These are phyloP conservation scores for Papilio polyxenes DNA, from an alignment of 1,140 invertebrate species.

Conservation along the genomic window DNA sequence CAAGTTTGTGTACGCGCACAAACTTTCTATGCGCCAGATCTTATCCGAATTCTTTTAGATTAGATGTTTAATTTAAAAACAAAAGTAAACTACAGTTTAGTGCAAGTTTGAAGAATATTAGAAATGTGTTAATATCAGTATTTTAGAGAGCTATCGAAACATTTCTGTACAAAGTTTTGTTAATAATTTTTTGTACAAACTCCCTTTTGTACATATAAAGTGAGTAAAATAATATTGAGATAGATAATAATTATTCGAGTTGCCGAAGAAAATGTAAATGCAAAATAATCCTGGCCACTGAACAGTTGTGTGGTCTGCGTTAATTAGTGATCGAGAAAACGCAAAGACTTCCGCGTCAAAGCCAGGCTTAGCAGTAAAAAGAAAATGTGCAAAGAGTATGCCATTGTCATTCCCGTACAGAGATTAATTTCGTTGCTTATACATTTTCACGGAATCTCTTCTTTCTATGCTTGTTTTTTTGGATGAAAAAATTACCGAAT, in stretches of 20 bases:
- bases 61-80: neutral
- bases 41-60: neutral
- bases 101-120: no score
- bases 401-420: neutral
- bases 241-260: neutral
- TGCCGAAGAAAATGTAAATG: neutral
- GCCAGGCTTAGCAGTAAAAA: neutral
- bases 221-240: neutral
- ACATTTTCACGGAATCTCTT: neutral
- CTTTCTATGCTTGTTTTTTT: neutral
- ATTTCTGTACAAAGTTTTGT: no score
- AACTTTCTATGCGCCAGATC: conserved; percentile 2
- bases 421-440: neutral
- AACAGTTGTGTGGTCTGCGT: neutral
- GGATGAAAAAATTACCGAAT: no score
- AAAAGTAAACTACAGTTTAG: neutral
- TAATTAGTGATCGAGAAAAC: conserved; percentile 8
- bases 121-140: no score
- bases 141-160: no score
- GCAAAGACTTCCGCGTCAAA: conserved; percentile 10
- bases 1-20: neutral
- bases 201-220: no score
- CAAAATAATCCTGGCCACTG: neutral
- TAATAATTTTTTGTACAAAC: no score
- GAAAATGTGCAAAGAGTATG: conserved; percentile 11